Percentiles rank a stretch among this genome's conserved stretches.
Evolutionary conservation across 92 coral and sea anemone genomes (phyloP).

Genomic region (Heliopora coerulea): DNA sequence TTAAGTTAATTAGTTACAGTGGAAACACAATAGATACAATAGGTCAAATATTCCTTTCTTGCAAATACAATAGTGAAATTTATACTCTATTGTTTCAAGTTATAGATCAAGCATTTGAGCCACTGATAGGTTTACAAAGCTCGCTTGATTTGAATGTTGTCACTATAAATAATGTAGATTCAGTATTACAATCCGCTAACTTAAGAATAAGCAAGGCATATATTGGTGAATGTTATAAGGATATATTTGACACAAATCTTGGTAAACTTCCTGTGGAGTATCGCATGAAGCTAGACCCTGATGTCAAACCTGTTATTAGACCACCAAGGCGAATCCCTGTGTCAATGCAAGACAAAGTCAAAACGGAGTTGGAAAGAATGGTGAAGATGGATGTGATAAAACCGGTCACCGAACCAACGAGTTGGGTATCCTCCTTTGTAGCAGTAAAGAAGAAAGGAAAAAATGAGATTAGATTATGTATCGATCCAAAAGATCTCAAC

Average conservation of each 20-base stretch:
- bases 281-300: constrained; percentile 39
- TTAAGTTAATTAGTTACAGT: background rate
- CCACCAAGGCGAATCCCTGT: constrained; percentile 44
- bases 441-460: constrained; percentile 39
- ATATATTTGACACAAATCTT: constrained; percentile 6
- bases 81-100: constrained; percentile 16
- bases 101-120: constrained; percentile 24
- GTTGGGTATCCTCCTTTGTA: constrained; percentile 36
- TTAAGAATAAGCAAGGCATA: background rate
- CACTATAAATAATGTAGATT: constrained; percentile 43
- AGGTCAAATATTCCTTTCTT: background rate
- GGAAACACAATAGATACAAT: background rate
- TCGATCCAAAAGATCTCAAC: constrained; percentile 25
- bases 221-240: background rate
- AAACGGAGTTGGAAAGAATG: constrained; percentile 46
- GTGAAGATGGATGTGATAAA: constrained; percentile 28
- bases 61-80: constrained; percentile 26
- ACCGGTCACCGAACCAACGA: constrained; percentile 20
- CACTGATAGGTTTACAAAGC: constrained; percentile 45
- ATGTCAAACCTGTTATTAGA: constrained; percentile 38
- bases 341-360: constrained; percentile 39
- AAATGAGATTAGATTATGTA: constrained; percentile 33
- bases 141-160: constrained; percentile 40
- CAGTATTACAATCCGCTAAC: background rate
- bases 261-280: constrained; percentile 34